phyloP scores from a whole-genome alignment of 2,888 invertebrate species.

The Leucoptera coffeella region DNA sequence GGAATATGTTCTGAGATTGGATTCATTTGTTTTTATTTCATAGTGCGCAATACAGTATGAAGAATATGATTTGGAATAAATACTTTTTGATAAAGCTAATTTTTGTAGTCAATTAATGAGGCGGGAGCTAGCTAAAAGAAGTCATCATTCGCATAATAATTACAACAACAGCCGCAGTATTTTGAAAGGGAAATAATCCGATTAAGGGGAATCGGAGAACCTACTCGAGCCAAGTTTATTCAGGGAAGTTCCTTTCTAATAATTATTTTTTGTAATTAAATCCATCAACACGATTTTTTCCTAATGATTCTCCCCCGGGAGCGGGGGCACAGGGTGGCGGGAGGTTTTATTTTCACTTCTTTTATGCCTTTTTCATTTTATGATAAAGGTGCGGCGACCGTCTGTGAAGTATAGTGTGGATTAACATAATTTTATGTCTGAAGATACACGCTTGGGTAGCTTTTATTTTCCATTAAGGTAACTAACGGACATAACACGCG shows the following conservation, averaged over 20 bases:
- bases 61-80: too few relatives aligned
- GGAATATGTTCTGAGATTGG: too few relatives aligned
- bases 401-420: constrained; percentile 9
- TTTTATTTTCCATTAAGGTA: background rate
- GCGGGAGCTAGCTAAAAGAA: constrained; percentile 42
- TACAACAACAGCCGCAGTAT: constrained; percentile 47
- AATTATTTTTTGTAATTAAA: constrained; percentile 56
- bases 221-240: constrained; percentile 49
- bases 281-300: constrained; percentile 55
- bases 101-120: too few relatives aligned
- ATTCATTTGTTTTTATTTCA: too few relatives aligned
- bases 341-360: constrained; percentile 21
- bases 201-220: constrained; percentile 51
- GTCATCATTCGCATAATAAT: constrained; percentile 54
- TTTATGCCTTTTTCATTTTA: constrained; percentile 16
- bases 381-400: constrained; percentile 11
- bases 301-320: constrained; percentile 49
- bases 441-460: background rate
- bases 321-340: constrained; percentile 14
- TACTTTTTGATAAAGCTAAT: too few relatives aligned
- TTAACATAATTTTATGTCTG: background rate
- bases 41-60: too few relatives aligned
- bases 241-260: constrained; percentile 49
- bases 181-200: constrained; percentile 54
- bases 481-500: too few relatives aligned